Evolutionary conservation across 2,797 vertebrate species (phyloP), one percentile per base, ranked within the genome.

Genomic region (Brachyalestes nurse): DNA sequence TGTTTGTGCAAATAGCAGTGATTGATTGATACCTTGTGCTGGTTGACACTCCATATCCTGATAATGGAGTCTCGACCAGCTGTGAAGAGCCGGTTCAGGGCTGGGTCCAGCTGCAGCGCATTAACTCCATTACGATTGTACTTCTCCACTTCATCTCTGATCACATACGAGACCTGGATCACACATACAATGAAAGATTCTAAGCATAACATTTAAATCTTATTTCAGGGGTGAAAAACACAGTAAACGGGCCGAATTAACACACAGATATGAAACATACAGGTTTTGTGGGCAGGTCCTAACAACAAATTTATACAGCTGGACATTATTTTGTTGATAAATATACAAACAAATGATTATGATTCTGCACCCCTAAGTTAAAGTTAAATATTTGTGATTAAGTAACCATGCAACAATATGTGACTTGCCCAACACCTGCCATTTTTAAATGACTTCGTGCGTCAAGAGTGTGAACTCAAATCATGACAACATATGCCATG

Each of bases 1-100:
- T 53, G 34, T 23, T 42, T 9, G 5, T 28, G 25, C 17, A 40
- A 2, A 19, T 5, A 57, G 28, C 34, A 40, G 19, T 60, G 38
- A 60, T 1, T 60, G 72, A 74, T 23, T 8, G 83, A 82, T 92
- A 98, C 98, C 94, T 99, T 99, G 95, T 99, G 97, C 91, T 99
- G 98, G 91, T 95, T 99, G 91, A 99, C 95, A 38, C 97, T 99
- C 98, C 98, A 99, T 96, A 99, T 99, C 87, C 98, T 95, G 88
- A 99, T 97, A 88, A 99, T 99, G 0, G 98, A 99, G 91, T 99
- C 98, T 49, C 98, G 92, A 0, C 98, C 98, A 0, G 98, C 97
- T 0, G 98, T 99, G 91, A 99, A 99, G 76, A 99, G 98, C 76
- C 98, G 93, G 82, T 99, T 99, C 6, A 99, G 84, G 0, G 97